A percentile compares a stretch with the other conserved stretches of the same genome.
phyloP scores from a whole-genome alignment of 2,113 vertebrate genomes.

The Hydrolagus affinis region DNA sequence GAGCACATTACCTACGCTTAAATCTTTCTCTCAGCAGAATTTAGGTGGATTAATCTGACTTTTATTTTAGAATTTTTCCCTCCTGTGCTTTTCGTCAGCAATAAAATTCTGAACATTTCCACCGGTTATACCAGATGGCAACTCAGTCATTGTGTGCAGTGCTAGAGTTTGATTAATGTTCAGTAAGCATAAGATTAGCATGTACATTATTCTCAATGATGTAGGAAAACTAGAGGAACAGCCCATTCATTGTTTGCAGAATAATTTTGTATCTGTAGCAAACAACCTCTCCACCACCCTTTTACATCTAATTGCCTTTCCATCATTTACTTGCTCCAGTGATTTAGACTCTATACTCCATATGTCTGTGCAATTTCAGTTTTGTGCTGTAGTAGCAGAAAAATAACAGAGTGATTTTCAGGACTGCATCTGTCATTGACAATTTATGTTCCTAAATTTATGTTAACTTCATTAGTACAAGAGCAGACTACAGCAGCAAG shows the following conservation, averaged over 20 bases:
- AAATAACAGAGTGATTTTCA: too few species aligned
- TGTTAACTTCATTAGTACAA: too few species aligned
- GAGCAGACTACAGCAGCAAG: too few species aligned
- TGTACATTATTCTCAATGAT: not conserved
- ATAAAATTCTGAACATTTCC: not conserved
- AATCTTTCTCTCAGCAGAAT: not conserved
- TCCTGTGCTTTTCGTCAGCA: not conserved
- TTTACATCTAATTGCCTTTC: constrained; percentile 28
- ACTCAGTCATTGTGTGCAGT: not conserved
- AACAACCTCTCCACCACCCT: constrained; percentile 13
- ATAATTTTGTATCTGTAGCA: too few species aligned
- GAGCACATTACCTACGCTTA: not conserved
- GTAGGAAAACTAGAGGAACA: constrained; percentile 1
- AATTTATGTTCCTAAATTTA: too few species aligned
- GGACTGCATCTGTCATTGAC: too few species aligned
- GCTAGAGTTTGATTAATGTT: constrained; percentile 16
- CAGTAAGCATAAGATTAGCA: not conserved
- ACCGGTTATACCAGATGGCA: constrained; percentile 8
- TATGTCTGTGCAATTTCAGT: not conserved
- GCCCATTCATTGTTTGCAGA: too few species aligned
- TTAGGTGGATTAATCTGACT: constrained; percentile 28
- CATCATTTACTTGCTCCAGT: constrained; percentile 29
- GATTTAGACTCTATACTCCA: constrained; percentile 33
- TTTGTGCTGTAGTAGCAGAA: too few species aligned
- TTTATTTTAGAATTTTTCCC: not conserved